Evolutionary conservation across 2,888 invertebrate genomes (phyloP), one percentile per base, ranked within the genome.

Genomic region (Euspilapteryx auroguttella): DNA sequence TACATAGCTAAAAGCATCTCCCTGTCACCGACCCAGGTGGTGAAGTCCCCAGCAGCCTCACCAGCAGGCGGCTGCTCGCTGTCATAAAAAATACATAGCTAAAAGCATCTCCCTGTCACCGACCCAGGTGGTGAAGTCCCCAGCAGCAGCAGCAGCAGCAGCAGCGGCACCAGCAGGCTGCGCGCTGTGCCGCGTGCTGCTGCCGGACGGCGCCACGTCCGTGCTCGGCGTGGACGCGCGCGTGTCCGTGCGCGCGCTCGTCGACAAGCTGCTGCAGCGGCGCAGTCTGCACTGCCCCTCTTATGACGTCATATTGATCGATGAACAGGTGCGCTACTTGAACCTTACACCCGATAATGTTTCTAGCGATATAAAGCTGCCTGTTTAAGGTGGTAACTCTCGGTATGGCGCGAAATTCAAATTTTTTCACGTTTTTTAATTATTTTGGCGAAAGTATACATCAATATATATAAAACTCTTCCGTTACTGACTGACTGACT

Each of bases 121-220:
- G 6, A 24, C 5, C 5, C 41, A 75, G 75, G 69, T 69, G 38
- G 66, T 68, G 25, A 65, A 65, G 22, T 51, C 58, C 0, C 21
- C 54, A 50, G 24, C 28, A 42, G 0, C 24, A 14, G 6, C 37
- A 37, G 1, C 41, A 2, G 42, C 7, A 55, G 54, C n/a, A n/a
- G n/a, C n/a, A n/a, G n/a, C n/a, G n/a, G n/a, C n/a, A n/a, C n/a
- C n/a, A n/a, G n/a, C n/a, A n/a, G n/a, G n/a, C n/a, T n/a, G n/a
- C n/a, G n/a, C n/a, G n/a, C 62, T 91, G 15, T 93, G 93, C 53
- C 83, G 94, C 38, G 91, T 97, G 34, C 84, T 90, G 47, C 73
- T 97, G 34, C 90, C 91, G 2, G 94, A 95, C 65, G 89, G 90
- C 26, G 92, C 94, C 32, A 94, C 95, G 3, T 94, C 95, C 1